These are phyloP conservation scores for Aspidapion aeneum DNA, from an alignment of 2,888 invertebrate genomes.

Conservation along the genomic window DNA sequence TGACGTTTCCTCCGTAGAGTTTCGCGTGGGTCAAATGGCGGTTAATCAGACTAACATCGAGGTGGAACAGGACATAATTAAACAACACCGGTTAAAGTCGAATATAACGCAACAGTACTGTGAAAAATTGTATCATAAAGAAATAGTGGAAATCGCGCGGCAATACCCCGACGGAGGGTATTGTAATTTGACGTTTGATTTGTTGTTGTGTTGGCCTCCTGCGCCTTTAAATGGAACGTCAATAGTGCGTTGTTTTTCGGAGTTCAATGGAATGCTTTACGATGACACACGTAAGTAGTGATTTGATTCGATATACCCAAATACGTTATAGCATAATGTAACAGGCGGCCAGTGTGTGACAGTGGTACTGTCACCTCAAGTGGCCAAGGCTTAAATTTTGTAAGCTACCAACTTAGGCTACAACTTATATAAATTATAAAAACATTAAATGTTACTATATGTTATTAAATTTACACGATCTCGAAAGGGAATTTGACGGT, in stretches of 20 bases:
- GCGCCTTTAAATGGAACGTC: constrained; percentile 68
- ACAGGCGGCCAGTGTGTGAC: too few relatives aligned
- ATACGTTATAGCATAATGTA: too few relatives aligned
- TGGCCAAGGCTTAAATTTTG: too few relatives aligned
- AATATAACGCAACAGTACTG: neutral
- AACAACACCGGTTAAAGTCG: neutral
- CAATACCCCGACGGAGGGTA: constrained; percentile 27
- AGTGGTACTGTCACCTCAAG: too few relatives aligned
- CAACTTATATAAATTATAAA: too few relatives aligned
- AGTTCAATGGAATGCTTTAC: constrained; percentile 73
- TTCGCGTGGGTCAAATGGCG: too few relatives aligned
- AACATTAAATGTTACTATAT: too few relatives aligned
- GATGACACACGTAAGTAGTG: constrained; percentile 78
- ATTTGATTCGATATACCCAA: too few relatives aligned
- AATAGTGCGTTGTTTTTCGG: constrained; percentile 72
- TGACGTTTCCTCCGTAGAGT: neutral
- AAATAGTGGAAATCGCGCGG: neutral
- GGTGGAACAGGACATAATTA: neutral
- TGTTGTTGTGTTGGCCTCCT: constrained; percentile 80
- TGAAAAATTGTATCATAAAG: neutral
- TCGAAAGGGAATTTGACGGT: too few relatives aligned
- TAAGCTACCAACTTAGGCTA: too few relatives aligned
- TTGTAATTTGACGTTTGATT: constrained; percentile 72
- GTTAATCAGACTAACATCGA: neutral
- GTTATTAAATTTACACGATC: too few relatives aligned